Conservation (phyloP, 2,888 invertebrate genomes). For the Pilophorus perplexus region DNA sequence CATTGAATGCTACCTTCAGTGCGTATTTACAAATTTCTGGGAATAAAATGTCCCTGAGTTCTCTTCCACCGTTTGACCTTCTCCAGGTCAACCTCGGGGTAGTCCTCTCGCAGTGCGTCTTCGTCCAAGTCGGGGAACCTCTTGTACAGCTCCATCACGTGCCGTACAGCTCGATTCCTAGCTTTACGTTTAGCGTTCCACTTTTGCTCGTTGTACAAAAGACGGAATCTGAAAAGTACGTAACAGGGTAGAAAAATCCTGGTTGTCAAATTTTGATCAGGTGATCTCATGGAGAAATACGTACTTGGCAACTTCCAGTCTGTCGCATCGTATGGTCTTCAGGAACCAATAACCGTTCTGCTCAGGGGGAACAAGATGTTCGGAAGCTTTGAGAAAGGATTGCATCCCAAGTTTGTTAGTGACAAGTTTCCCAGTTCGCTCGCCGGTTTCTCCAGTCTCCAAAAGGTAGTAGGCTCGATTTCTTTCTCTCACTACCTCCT, state of each 20-base stretch:
- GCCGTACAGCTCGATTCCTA: constrained; percentile 55
- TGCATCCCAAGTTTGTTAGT: constrained; percentile 60
- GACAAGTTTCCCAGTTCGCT: constrained; percentile 64
- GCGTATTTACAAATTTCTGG: constrained; percentile 1
- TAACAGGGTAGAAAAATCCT: no score
- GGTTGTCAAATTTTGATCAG: no score
- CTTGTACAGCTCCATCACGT: constrained; percentile 58
- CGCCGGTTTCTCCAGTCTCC: constrained; percentile 84
- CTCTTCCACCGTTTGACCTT: constrained; percentile 60
- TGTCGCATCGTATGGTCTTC: constrained; percentile 58
- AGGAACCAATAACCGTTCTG: constrained; percentile 59
- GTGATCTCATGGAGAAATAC: no score
- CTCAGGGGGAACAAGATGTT: constrained; percentile 65
- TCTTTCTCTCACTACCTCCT: constrained; percentile 85
- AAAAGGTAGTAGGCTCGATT: constrained; percentile 84
- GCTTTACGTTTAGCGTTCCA: constrained; percentile 59
- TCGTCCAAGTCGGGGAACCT: constrained; percentile 74
- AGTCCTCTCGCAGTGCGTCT: constrained; percentile 67
- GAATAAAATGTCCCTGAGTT: constrained; percentile 59
- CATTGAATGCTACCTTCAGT: no score
- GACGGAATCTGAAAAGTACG: no score
- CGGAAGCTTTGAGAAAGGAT: constrained; percentile 55
- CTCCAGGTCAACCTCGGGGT: constrained; percentile 73
- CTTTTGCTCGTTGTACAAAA: constrained; percentile 65
- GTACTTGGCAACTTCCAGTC: constrained; percentile 63